phyloP scores from a whole-genome alignment of 2,888 invertebrate genomes.

The Congeria kusceri region DNA sequence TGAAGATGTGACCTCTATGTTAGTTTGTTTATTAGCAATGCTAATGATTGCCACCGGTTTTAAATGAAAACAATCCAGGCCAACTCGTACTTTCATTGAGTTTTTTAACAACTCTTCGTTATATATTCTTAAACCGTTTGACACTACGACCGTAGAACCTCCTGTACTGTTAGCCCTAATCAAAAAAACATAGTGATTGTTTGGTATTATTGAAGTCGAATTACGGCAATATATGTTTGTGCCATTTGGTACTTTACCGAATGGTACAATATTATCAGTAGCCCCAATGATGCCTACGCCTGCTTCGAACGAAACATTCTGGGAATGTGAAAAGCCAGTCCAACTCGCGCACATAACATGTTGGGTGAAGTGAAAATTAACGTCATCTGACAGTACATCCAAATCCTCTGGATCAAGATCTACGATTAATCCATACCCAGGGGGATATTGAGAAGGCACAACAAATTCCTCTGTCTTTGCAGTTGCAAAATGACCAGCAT shows the following conservation, averaged over 20 bases:
- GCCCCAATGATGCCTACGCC: constrained; percentile 33
- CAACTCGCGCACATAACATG: constrained; percentile 33
- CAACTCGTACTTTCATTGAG: background rate
- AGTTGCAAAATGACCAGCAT: constrained; percentile 47
- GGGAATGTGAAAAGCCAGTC: constrained; percentile 41
- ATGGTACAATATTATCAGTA: constrained; percentile 25
- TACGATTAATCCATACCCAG: constrained; percentile 55
- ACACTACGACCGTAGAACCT: constrained; percentile 31
- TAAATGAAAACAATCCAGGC: background rate
- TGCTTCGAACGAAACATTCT: constrained; percentile 32
- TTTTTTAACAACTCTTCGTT: background rate
- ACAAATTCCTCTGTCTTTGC: constrained; percentile 34
- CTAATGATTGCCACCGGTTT: background rate
- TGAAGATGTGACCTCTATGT: background rate
- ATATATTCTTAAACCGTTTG: constrained; percentile 33
- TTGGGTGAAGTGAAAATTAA: constrained; percentile 27
- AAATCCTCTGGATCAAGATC: constrained; percentile 45
- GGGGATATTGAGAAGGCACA: constrained; percentile 57
- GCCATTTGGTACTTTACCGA: background rate
- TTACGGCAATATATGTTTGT: constrained; percentile 11
- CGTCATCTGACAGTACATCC: background rate
- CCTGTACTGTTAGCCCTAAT: constrained; percentile 34
- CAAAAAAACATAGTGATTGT: constrained; percentile 7
- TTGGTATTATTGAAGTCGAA: background rate
- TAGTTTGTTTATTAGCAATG: background rate